Evolutionary conservation across 2,113 vertebrate species (phyloP), one percentile per base, ranked within the genome.

Genomic region (Rousettus leschenaultii): DNA sequence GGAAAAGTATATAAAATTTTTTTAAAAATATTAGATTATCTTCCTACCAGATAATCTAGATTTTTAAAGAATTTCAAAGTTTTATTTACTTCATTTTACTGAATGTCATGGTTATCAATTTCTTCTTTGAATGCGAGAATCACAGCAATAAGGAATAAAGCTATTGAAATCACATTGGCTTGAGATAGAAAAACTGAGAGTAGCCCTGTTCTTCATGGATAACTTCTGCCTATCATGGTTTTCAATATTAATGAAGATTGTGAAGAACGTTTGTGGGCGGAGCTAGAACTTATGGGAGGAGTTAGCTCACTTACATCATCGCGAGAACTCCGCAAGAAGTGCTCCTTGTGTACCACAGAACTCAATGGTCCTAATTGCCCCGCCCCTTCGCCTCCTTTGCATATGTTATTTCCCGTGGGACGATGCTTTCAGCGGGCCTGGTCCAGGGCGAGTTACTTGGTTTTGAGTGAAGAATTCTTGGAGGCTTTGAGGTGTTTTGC

Each of bases 361-460:
- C 35, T 80, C 24, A 28, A 18, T 40, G 78, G 35, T 11, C 4
- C 26, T 16, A 16, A 15, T 59, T 40, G 55, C 24, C 55, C 35
- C 35, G 26, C 26, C 55, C 35, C 35, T 35, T 26, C 9, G 19
- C 43, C n/a, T 21, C 45, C 53, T 57, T 40, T 15, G 22, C 26
- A 30, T 45, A 82, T 18, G 53, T 51, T 15, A 16, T 53, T 21
- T 35, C 7, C n/a, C 6, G 24, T 2, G 33, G 15, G 19, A 71
- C 6, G 16, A 2, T 51, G 40, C 59, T 86, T 84, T 73, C 79
- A 15, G 4, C 35, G 15, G 28, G 0, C 12, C 13, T 82, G 14
- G 3, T 35, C 15, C 2, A 15, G 24, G 3, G 21, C 26, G 4
- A 7, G 16, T 11, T 16, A 19, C 15, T 3, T 24, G 16, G 6